phyloP scores from a whole-genome alignment of 2,888 invertebrate genomes.

The Acanthopleura granulata region DNA sequence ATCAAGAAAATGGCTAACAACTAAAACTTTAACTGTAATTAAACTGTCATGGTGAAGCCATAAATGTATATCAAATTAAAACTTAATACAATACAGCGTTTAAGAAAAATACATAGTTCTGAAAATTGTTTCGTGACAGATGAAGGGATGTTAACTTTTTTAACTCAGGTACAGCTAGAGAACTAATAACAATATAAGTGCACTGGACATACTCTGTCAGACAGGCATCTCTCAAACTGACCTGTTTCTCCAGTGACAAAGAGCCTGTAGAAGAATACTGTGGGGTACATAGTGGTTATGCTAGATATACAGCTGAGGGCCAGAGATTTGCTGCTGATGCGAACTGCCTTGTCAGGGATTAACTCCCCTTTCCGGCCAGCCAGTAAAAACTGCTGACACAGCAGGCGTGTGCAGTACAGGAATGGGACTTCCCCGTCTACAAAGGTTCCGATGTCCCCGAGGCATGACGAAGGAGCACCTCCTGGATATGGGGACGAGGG shows the following conservation, averaged over 20 bases:
- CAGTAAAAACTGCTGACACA: slow-evolving; percentile 81
- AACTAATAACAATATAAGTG: too few species aligned
- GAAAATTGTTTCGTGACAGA: too few species aligned
- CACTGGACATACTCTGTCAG: too few species aligned
- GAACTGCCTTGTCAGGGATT: slow-evolving; percentile 81
- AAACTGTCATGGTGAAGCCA: too few species aligned
- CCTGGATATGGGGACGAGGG: slow-evolving; percentile 23
- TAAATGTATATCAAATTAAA: too few species aligned
- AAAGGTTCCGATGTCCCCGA: slow-evolving; percentile 73
- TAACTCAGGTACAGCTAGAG: too few species aligned
- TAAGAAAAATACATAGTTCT: too few species aligned
- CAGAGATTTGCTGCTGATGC: slow-evolving; percentile 92
- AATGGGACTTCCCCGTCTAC: slow-evolving; percentile 78
- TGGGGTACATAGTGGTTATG: slow-evolving; percentile 81
- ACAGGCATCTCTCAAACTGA: slow-evolving; percentile 19
- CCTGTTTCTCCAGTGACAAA: slow-evolving; percentile 47
- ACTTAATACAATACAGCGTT: too few species aligned
- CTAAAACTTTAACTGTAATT: too few species aligned
- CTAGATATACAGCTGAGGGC: slow-evolving; percentile 86
- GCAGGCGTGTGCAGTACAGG: slow-evolving; percentile 80
- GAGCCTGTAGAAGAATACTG: slow-evolving; percentile 77
- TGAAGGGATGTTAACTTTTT: too few species aligned
- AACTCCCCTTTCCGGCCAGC: slow-evolving; percentile 73
- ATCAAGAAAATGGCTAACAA: too few species aligned
- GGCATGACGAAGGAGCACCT: slow-evolving; percentile 19